Base-by-base conservation (phyloP, 2,888 invertebrate genomes). In the Cistogaster globosa region DNA sequence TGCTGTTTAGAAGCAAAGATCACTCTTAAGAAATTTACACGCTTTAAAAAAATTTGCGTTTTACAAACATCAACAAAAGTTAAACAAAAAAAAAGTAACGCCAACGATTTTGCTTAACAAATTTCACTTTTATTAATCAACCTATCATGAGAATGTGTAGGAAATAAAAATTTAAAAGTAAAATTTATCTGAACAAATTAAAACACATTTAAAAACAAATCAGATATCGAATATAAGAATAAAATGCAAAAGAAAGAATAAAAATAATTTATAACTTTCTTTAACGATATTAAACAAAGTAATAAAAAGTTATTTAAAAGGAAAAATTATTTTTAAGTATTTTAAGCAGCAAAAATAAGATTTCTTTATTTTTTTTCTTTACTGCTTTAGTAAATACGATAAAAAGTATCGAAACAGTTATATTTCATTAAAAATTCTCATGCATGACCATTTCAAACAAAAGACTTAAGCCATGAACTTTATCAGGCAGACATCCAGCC, bases 41-140 rank as follows among this genome's bases (percentile, higher is more conserved):
- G 6, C 8, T 2, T 8, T 7, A 32, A 32, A 32, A 0, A 32
- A 32, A 32, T 32, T 6, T 32, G 8, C 32, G 6, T 8, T 32
- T 32, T 8, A 7, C 42, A 12, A 42, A 12, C 42, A 42, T 42
- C 42, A 42, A 12, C 12, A 42, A 42, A 42, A 12, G 12, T 8
- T 32, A 7, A 32, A 32, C 2, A 38, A 38, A 38, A 38, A 38
- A 38, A 11, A 38, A 2, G 38, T 38, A 38, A 53, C 26, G 38
- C 20, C 32, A 69, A 78, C 58, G 36, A 38, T 63, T 4, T 45
- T 48, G 9, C 7, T 18, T 18, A 71, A 60, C 12, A 72, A 72
- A 72, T 72, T 72, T 76, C 67, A 63, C 65, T 76, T 76, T 76
- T 76, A 57, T 42, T 67, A 26, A 57, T 36, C 48, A 51, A 16